A percentile compares a stretch with the other conserved stretches of the same genome.
Conservation (phyloP, 2,888 invertebrate genomes). For the Lingula anatina region DNA sequence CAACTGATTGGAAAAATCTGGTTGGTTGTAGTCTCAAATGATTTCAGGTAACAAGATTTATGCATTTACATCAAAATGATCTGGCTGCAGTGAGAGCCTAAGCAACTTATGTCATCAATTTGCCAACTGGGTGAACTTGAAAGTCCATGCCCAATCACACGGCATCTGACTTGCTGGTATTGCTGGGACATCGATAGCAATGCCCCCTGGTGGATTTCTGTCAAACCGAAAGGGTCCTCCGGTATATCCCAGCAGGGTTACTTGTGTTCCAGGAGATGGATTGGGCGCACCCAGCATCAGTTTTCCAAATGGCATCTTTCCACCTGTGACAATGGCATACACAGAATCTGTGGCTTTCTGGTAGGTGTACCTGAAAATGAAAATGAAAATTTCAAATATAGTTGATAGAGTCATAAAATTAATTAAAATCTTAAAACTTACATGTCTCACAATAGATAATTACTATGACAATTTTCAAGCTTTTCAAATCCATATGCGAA, state of each 20-base stretch:
- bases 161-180: slow-evolving; percentile 16
- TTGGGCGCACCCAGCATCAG: slow-evolving; percentile 56
- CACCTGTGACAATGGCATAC: slow-evolving; percentile 66
- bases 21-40: no score
- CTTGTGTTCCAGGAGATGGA: slow-evolving; percentile 31
- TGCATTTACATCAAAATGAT: no score
- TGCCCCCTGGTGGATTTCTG: slow-evolving; percentile 11
- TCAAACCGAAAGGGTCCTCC: slow-evolving; percentile 19
- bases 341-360: slow-evolving; percentile 43
- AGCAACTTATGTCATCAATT: no score
- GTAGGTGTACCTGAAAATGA: slow-evolving; percentile 23
- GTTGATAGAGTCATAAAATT: no score
- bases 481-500: no score
- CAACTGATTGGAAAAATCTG: no score
- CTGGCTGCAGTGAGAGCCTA: no score
- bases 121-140: slow-evolving; percentile 21
- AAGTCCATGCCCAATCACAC: slow-evolving; percentile 21
- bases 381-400: no score
- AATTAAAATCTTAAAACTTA: no score
- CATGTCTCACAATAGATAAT: no score
- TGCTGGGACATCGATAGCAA: slow-evolving; percentile 19
- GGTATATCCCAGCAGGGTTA: slow-evolving; percentile 56
- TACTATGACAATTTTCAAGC: no score
- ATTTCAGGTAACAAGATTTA: no score
- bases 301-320: slow-evolving; percentile 66